Base-by-base conservation (phyloP, 2,888 invertebrate genomes). In the Orchesellides sinensis region DNA sequence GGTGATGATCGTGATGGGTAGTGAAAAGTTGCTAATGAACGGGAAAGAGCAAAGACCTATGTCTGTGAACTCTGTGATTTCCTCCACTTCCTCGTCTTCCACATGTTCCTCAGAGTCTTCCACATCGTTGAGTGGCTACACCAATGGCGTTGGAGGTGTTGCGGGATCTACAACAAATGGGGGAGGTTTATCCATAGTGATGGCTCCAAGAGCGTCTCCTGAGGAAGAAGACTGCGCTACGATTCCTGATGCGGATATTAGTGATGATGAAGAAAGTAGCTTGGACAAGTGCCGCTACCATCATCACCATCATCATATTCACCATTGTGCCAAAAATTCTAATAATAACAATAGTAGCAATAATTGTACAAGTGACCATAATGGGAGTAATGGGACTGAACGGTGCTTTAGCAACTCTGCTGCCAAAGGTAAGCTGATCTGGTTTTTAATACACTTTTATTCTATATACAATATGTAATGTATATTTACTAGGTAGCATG, bases 141-240 rank as follows among this genome's bases (percentile, higher is more conserved):
- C 66, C 6, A 74, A 74, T 94, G 94, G 52, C 95, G 95, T 91
- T 96, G 89, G 96, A 19, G 74, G 91, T 96, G 93, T 93, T 70
- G 92, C 92, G 52, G 87, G 93, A 93, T 32, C 87, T 80, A 25
- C 86, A 83, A 69, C 87, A 86, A 85, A 47, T 23, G 73, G 66
- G 29, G 83, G 74, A 72, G 85, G 85, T 87, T 35, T 77, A 61
- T 77, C 72, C 19, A 81, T 94, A 94, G 49, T 95, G 95, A 91
- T 96, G 89, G 96, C 96, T 72, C 96, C 96, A 40, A 95, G 96
- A 69, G 97, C 96, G 90, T 96, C 96, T 88, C 91, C 96, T 88
- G 96, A 95, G 82, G 95, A 95, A 89, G 93, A 89, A 81, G 89
- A 89, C 23, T 85, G 81, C n/a, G 85, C 85, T 45, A 78, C 83